Conservation (phyloP, 2,797 vertebrate species). For the Spondyliosoma cantharus region DNA sequence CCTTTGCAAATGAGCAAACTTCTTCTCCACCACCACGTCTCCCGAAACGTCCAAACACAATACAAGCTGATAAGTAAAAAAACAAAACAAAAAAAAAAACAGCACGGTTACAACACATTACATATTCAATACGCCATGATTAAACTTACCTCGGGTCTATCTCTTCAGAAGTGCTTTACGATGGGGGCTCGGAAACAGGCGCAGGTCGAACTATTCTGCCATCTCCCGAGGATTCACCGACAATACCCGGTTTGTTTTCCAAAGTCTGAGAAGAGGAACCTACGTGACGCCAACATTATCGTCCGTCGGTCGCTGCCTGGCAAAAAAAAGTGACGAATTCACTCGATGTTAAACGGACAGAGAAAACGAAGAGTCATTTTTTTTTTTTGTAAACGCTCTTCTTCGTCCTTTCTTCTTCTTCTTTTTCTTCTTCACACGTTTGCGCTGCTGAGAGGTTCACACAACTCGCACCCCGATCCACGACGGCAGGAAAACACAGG, state of each 20-base stretch:
- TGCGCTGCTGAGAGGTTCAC: constrained; percentile 32
- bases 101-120: neutral
- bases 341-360: constrained; percentile 16
- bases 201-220: constrained; percentile 73
- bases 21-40: constrained; percentile 49
- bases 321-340: constrained; percentile 49
- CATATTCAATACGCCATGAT: neutral
- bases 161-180: constrained; percentile 61
- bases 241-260: constrained; percentile 73
- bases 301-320: constrained; percentile 32
- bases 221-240: constrained; percentile 77
- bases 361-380: constrained; percentile 37
- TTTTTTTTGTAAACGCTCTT: constrained; percentile 19
- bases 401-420: neutral
- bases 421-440: constrained; percentile 11
- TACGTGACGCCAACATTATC: constrained; percentile 71
- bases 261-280: constrained; percentile 71
- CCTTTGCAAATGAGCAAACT: constrained; percentile 55
- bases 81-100: too few relatives aligned
- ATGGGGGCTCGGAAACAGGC: constrained; percentile 35
- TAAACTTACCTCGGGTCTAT: constrained; percentile 70
- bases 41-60: neutral
- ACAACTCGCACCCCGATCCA: constrained; percentile 33
- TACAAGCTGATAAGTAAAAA: neutral
- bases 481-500: constrained; percentile 51